Percentiles rank a stretch among this genome's conserved stretches.
Evolutionary conservation across 2,888 invertebrate genomes (phyloP).

Genomic region (Parapristionchus giblindavisi): DNA sequence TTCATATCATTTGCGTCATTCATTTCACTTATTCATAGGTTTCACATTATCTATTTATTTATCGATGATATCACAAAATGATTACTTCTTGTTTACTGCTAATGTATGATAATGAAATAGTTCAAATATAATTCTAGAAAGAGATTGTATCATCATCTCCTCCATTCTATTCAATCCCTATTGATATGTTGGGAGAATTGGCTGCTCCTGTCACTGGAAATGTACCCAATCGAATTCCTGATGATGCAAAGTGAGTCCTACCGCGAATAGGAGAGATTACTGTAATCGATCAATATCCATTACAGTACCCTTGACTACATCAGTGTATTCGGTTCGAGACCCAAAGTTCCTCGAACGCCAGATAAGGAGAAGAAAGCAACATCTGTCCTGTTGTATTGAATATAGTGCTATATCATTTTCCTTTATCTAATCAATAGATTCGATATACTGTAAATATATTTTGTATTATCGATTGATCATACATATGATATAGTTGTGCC

Average conservation of each 20-base stretch:
- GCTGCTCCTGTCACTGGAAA: constrained; percentile 18
- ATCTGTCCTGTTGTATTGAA: constrained; percentile 3
- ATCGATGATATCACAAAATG: no score
- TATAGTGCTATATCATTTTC: no score
- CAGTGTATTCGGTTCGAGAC: constrained; percentile 34
- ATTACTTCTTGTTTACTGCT: no score
- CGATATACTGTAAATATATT: no score
- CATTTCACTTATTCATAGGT: no score
- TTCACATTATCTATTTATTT: no score
- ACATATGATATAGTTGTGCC: no score
- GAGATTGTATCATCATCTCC: not conserved
- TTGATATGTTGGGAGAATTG: constrained; percentile 9
- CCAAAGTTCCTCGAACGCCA: constrained; percentile 36
- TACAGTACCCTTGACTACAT: constrained; percentile 37
- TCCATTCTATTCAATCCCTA: not conserved
- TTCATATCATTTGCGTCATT: no score
- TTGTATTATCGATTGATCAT: no score
- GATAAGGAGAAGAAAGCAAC: constrained; percentile 35
- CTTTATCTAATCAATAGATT: no score
- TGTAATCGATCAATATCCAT: not conserved
- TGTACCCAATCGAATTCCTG: constrained; percentile 31
- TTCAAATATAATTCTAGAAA: constrained; percentile 8
- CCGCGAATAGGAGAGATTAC: not conserved
- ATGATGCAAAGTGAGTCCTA: constrained; percentile 17
- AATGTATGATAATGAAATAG: no score